A percentile compares a stretch with the other conserved stretches of the same genome.
Conservation (phyloP, 2,113 vertebrate genomes). For the Entomyzon cyanotis region DNA sequence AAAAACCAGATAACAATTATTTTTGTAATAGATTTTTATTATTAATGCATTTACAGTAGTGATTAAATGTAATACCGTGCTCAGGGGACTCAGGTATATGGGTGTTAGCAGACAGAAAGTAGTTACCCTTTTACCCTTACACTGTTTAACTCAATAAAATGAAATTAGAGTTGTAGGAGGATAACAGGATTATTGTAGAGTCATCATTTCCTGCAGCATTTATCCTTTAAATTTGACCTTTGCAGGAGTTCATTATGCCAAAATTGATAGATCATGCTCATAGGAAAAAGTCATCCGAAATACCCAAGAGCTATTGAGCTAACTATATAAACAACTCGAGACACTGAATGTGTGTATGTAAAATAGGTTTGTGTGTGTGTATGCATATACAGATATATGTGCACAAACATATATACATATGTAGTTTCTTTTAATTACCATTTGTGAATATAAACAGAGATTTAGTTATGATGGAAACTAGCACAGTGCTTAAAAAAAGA, state of each 20-base stretch:
- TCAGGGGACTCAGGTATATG: not conserved
- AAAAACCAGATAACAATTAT: not conserved
- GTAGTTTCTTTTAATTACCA: not conserved
- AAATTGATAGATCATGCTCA: slow-evolving; percentile 52
- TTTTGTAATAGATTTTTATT: slow-evolving; percentile 23
- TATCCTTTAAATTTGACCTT: slow-evolving; percentile 66
- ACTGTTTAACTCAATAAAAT: slow-evolving; percentile 65
- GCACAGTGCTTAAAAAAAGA: not conserved
- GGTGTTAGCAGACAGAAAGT: slow-evolving; percentile 1
- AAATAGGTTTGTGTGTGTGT: not conserved
- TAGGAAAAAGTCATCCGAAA: slow-evolving; percentile 7
- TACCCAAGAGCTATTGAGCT: not conserved
- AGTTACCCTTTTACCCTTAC: slow-evolving; percentile 63
- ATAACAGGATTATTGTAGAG: slow-evolving; percentile 65
- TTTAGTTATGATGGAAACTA: not conserved
- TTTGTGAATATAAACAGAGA: not conserved
- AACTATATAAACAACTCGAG: not conserved
- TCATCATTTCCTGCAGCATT: slow-evolving; percentile 61
- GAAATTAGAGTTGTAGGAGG: slow-evolving; percentile 65
- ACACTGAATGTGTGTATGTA: not conserved
- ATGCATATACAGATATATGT: too few species aligned
- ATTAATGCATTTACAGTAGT: slow-evolving; percentile 3
- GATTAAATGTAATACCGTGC: not conserved
- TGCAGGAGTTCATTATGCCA: slow-evolving; percentile 63
- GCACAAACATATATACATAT: not conserved